Evolutionary conservation across 2,888 invertebrate species (phyloP).

Genomic region (Hesperia comma): DNA sequence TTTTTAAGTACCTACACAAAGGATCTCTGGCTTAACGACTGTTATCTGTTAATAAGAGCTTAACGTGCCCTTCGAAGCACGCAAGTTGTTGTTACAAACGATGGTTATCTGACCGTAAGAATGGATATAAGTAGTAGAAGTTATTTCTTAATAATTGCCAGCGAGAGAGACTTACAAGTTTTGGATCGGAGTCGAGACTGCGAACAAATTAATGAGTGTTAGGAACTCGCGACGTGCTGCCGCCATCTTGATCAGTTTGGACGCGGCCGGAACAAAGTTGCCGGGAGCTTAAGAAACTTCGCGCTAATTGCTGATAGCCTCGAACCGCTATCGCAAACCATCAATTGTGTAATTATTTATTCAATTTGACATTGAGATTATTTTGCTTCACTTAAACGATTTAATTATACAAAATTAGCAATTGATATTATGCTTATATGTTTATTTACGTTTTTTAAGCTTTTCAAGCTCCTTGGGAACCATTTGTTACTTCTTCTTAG

Average conservation of each 20-base stretch:
- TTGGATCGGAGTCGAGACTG: slow-evolving; percentile 71
- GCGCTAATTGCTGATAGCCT: slow-evolving; percentile 67
- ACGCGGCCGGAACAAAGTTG: slow-evolving; percentile 81
- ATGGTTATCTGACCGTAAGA: slow-evolving; percentile 48
- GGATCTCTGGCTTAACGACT: too few species aligned
- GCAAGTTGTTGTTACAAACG: too few species aligned
- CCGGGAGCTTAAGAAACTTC: slow-evolving; percentile 71
- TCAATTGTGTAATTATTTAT: slow-evolving; percentile 32
- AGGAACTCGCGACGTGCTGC: slow-evolving; percentile 78
- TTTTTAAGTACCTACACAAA: too few species aligned
- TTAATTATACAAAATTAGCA: too few species aligned
- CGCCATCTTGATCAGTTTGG: slow-evolving; percentile 80
- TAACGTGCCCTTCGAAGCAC: too few species aligned
- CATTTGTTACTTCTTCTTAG: too few species aligned
- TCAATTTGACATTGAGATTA: slow-evolving; percentile 9
- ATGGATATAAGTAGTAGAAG: slow-evolving; percentile 66
- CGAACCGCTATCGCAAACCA: slow-evolving; percentile 27
- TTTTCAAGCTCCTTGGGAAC: too few species aligned
- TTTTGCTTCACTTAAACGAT: not conserved
- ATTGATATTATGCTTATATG: too few species aligned
- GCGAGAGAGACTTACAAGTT: slow-evolving; percentile 69
- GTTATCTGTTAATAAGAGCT: too few species aligned
- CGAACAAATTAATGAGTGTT: slow-evolving; percentile 83
- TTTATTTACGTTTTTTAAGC: too few species aligned
- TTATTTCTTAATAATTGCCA: slow-evolving; percentile 79